A percentile compares a stretch with the other conserved stretches of the same genome.
These are phyloP conservation scores for Caracal caracal DNA, from an alignment of 2,113 vertebrate species.

Conservation along the genomic window DNA sequence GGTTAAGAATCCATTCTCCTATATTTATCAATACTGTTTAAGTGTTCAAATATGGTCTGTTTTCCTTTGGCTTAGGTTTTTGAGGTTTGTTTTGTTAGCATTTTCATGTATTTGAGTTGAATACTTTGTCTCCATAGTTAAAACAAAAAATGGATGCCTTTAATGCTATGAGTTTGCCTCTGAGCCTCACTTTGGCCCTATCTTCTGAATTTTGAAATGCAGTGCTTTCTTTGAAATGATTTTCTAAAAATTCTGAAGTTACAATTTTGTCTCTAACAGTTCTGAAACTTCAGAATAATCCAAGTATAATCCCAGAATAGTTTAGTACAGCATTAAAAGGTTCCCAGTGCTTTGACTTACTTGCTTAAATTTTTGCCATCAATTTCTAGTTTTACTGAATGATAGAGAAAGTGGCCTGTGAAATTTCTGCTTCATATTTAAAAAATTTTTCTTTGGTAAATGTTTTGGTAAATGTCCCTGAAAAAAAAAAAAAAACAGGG, in stretches of 20 bases:
- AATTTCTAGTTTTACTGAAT: slow-evolving; percentile 34
- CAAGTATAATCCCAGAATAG: neutral
- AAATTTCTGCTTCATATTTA: neutral
- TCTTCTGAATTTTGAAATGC: neutral
- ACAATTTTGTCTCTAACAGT: neutral
- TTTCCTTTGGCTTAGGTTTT: slow-evolving; percentile 21
- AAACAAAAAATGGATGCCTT: neutral
- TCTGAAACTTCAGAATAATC: neutral
- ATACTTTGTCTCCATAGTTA: neutral
- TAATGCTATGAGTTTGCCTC: slow-evolving; percentile 42
- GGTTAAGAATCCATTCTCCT: neutral
- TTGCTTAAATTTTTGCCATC: slow-evolving; percentile 11
- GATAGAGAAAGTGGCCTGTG: neutral
- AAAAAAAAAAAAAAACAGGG: neutral
- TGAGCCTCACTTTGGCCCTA: neutral
- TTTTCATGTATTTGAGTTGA: neutral
- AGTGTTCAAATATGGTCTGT: neutral
- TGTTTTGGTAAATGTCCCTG: neutral
- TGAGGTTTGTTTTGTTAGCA: slow-evolving; percentile 8
- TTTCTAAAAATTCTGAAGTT: slow-evolving; percentile 8
- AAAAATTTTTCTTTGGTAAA: neutral
- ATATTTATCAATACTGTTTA: neutral
- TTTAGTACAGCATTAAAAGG: neutral
- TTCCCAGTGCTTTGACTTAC: neutral
- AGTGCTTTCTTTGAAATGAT: neutral